A percentile compares a stretch with the other conserved stretches of the same genome.
These are phyloP conservation scores for Hirtodrosophila trivittata DNA, from an alignment of 2,888 invertebrate species.

Conservation along the genomic window DNA sequence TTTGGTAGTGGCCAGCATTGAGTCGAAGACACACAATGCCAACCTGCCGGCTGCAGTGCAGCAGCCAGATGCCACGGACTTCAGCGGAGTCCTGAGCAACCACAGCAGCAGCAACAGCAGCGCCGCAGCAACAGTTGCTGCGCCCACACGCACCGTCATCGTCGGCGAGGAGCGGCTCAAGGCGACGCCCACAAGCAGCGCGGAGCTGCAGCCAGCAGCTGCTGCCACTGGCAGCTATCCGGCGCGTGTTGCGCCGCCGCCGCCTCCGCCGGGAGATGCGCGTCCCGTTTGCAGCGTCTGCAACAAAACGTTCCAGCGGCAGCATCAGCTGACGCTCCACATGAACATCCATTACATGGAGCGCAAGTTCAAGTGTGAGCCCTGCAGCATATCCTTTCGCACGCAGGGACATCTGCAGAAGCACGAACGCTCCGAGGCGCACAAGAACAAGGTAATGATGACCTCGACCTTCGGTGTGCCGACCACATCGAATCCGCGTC, in stretches of 20 bases:
- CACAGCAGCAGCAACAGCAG: conserved; percentile 6
- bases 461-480: conserved; percentile 93
- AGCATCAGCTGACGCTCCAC: conserved; percentile 94
- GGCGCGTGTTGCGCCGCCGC: conserved; percentile 66
- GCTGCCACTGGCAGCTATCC: conserved; percentile 9
- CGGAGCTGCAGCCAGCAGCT: background rate
- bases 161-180: conserved; percentile 87
- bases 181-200: conserved; percentile 75
- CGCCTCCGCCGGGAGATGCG: conserved; percentile 86
- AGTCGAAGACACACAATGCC: conserved; percentile 56
- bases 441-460: conserved; percentile 96
- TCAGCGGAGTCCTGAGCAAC: conserved; percentile 79
- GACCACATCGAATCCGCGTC: conserved; percentile 94
- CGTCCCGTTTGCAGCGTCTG: conserved; percentile 93
- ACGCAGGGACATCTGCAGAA: conserved; percentile 96
- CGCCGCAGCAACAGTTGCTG: conserved; percentile 11
- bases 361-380: conserved; percentile 94
- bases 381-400: conserved; percentile 95
- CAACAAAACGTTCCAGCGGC: conserved; percentile 95
- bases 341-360: conserved; percentile 98
- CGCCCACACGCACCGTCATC: conserved; percentile 83
- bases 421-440: conserved; percentile 95
- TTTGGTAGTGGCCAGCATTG: background rate
- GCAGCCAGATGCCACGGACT: conserved; percentile 80
- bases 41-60: conserved; percentile 80